These are phyloP conservation scores for Heterodera filipjevi DNA, from an alignment of 2,888 invertebrate species.

Conservation along the genomic window DNA sequence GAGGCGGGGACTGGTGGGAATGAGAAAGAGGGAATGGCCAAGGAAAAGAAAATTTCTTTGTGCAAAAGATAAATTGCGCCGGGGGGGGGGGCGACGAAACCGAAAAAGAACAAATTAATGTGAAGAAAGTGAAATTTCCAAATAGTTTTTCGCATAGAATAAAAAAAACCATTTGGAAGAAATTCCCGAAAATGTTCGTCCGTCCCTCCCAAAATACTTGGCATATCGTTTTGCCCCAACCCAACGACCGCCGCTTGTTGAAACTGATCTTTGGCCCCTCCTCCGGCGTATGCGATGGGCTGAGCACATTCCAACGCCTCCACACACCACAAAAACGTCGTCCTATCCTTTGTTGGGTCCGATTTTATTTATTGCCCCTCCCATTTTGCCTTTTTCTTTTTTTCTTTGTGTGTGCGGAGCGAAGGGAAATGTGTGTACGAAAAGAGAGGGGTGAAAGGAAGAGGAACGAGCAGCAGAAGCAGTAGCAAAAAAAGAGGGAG, in stretches of 20 bases:
- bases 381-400: not conserved
- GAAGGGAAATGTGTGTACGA: not conserved
- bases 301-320: constrained; percentile 4
- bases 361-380: constrained; percentile 3
- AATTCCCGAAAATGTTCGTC: too few species aligned
- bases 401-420: not conserved
- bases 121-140: too few species aligned
- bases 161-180: too few species aligned
- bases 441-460: not conserved
- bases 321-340: constrained; percentile 3
- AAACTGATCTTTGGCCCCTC: not conserved
- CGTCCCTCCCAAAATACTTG: too few species aligned
- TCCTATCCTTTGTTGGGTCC: not conserved
- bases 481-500: too few species aligned
- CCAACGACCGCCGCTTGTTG: too few species aligned
- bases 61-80: not conserved
- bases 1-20: not conserved
- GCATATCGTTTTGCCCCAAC: too few species aligned
- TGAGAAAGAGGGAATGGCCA: not conserved
- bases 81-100: not conserved
- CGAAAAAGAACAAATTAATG: too few species aligned
- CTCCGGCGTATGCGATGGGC: not conserved
- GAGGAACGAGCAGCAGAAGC: not conserved
- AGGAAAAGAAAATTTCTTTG: not conserved
- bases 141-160: too few species aligned